Conservation (phyloP, 1,140 invertebrate species). For the Cherax destructor region DNA sequence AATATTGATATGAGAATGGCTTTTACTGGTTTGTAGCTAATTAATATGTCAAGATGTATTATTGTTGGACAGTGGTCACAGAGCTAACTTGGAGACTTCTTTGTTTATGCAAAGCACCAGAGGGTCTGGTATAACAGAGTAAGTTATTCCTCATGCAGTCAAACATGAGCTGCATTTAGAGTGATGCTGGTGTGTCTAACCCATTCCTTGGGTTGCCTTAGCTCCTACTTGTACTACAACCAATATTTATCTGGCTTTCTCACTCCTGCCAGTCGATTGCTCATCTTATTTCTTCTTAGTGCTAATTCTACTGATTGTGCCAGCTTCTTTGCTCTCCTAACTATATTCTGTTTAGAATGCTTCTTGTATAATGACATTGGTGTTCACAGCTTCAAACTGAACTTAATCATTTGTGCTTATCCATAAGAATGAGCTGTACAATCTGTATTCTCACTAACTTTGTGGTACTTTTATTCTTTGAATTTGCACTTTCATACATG, state of each 20-base stretch:
- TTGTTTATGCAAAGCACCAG: slow-evolving; percentile 33
- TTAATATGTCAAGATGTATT: slow-evolving; percentile 29
- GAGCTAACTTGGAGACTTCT: slow-evolving; percentile 39
- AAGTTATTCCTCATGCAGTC: slow-evolving; percentile 35
- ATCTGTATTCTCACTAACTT: background rate
- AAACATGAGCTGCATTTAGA: slow-evolving; percentile 16
- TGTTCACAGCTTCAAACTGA: background rate
- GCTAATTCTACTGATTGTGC: slow-evolving; percentile 1
- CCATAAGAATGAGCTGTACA: background rate
- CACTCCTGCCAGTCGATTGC: background rate
- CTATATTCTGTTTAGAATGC: background rate
- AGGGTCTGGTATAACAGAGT: slow-evolving; percentile 36
- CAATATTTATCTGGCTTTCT: background rate
- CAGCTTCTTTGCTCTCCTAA: background rate
- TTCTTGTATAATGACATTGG: background rate
- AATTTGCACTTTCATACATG: background rate
- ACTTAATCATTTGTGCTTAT: slow-evolving; percentile 11
- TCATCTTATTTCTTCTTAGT: slow-evolving; percentile 27
- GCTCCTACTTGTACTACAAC: background rate
- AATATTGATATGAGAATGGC: background rate
- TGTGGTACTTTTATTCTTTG: background rate
- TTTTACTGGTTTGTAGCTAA: slow-evolving; percentile 5
- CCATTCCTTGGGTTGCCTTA: slow-evolving; percentile 78
- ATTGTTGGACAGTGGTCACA: slow-evolving; percentile 24
- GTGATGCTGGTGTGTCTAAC: slow-evolving; percentile 43